phyloP scores from a whole-genome alignment of 2,888 invertebrate genomes.

The Ichneumoninae sp. region DNA sequence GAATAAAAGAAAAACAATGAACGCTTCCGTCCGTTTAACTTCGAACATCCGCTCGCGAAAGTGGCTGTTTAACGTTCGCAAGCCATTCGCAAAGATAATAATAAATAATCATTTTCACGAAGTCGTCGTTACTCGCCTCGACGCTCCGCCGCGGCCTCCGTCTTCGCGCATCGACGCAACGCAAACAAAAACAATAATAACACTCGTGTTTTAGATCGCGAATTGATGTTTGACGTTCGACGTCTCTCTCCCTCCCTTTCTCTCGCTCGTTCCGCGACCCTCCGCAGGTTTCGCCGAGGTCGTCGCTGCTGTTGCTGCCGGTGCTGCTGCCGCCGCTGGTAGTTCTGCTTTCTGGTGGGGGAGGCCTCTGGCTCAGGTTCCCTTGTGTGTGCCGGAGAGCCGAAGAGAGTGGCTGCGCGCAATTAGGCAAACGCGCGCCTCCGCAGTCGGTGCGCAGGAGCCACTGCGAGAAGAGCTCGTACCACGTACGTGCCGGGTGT shows the following conservation, averaged over 20 bases:
- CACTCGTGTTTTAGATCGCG: background rate
- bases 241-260: conserved; percentile 31
- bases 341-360: conserved; percentile 19
- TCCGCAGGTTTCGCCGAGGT: conserved; percentile 64
- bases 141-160: background rate
- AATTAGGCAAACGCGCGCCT: conserved; percentile 63
- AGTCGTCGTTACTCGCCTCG: background rate
- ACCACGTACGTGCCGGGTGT: conserved; percentile 27
- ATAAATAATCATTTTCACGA: conserved; percentile 8
- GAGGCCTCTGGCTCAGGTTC: conserved; percentile 49
- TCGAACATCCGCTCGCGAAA: background rate
- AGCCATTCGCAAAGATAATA: background rate
- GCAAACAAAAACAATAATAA: background rate
- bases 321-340: conserved; percentile 9
- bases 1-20: background rate
- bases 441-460: conserved; percentile 68
- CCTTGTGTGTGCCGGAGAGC: conserved; percentile 38
- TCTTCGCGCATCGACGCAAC: background rate
- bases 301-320: conserved; percentile 42
- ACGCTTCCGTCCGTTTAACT: background rate
- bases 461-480: conserved; percentile 56
- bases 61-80: conserved; percentile 7
- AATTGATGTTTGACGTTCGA: conserved; percentile 34
- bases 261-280: conserved; percentile 55
- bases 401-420: conserved; percentile 64